Evolutionary conservation across 2,797 vertebrate species (phyloP).

Genomic region (Paguma larvata): DNA sequence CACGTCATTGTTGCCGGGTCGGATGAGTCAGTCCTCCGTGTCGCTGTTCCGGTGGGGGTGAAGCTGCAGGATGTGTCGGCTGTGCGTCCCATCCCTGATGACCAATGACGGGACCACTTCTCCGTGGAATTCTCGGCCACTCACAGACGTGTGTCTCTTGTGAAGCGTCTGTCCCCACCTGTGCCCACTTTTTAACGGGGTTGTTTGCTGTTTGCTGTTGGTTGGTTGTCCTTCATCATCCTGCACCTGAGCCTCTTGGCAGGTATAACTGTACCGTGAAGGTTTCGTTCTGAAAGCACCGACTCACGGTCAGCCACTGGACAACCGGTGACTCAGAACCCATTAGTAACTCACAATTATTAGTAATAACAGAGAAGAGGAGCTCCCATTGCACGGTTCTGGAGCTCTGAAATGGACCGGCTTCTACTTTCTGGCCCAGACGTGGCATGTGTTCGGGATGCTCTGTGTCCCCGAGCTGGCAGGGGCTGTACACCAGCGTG

Average conservation of each 20-base stretch:
- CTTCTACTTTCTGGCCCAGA: rapidly evolving
- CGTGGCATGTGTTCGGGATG: neutral
- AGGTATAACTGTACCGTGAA: neutral
- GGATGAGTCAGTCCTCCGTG: neutral
- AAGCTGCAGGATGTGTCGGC: neutral
- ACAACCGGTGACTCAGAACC: too few species aligned
- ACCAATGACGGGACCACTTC: neutral
- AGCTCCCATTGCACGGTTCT: rapidly evolving
- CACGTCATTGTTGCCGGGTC: rapidly evolving
- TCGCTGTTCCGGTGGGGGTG: neutral
- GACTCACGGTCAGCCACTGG: neutral
- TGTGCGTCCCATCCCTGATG: neutral
- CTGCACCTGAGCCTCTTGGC: neutral
- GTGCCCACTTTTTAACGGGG: neutral
- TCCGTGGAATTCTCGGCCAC: rapidly evolving
- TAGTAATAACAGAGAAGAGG: neutral
- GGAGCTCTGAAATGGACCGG: neutral
- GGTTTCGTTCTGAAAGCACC: too few species aligned
- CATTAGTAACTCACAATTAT: neutral
- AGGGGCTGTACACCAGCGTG: rapidly evolving
- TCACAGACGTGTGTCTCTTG: rapidly evolving
- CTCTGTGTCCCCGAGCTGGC: neutral
- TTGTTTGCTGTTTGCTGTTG: neutral
- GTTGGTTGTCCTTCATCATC: too few species aligned
- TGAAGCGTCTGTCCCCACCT: neutral